Percentiles rank a stretch among this genome's conserved stretches.
These are phyloP conservation scores for Marronus borbonicus DNA, from an alignment of 2,888 invertebrate genomes.

Conservation along the genomic window DNA sequence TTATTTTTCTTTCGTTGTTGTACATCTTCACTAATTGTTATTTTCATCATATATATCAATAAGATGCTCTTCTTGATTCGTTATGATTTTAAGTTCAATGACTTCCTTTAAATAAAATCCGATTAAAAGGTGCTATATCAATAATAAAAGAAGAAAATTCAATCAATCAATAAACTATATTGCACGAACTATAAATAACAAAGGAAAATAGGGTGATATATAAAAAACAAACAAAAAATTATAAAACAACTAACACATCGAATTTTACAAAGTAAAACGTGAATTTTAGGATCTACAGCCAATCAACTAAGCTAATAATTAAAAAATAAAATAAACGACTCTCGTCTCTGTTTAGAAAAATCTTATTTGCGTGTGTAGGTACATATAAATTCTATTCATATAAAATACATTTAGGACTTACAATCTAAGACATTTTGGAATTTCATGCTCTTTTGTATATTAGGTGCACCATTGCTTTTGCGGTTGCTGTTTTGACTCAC, in stretches of 20 bases:
- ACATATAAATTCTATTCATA: constrained; percentile 36
- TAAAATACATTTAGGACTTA: constrained; percentile 46
- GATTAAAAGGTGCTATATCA: constrained; percentile 5
- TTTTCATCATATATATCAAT: no score
- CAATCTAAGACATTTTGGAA: constrained; percentile 39
- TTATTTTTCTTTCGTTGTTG: no score
- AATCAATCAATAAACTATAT: constrained; percentile 26
- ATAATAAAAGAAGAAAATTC: neutral
- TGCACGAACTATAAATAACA: constrained; percentile 38
- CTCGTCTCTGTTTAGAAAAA: constrained; percentile 30
- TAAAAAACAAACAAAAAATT: constrained; percentile 28
- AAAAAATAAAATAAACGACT: constrained; percentile 42
- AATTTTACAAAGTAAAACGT: constrained; percentile 15
- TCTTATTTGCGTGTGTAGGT: constrained; percentile 26
- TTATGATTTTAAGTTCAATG: no score
- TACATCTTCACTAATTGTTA: no score
- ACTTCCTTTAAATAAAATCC: neutral
- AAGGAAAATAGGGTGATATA: constrained; percentile 19
- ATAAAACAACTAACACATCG: constrained; percentile 36
- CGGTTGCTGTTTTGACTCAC: constrained; percentile 63
- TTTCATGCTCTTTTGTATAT: constrained; percentile 38
- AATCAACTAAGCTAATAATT: constrained; percentile 34
- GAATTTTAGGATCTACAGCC: constrained; percentile 6
- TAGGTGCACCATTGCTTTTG: constrained; percentile 47
- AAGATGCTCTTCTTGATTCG: no score